Conservation (phyloP, 2,797 vertebrate genomes). For the Epinephelus coioides region DNA sequence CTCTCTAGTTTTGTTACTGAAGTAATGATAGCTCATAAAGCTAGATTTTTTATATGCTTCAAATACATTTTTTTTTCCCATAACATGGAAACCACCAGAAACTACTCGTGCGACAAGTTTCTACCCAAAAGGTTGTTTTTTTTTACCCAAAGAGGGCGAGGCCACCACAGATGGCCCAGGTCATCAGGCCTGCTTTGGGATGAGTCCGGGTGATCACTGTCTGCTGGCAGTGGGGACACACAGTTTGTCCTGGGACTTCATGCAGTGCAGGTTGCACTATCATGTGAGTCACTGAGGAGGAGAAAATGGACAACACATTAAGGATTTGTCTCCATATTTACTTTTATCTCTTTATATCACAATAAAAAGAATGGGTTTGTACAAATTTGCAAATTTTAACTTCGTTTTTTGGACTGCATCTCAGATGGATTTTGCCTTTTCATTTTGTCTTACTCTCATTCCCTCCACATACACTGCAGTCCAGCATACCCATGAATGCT, state of each 20-base stretch:
- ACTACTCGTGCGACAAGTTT: neutral
- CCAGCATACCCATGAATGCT: too few relatives aligned
- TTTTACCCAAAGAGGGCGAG: slow-evolving; percentile 75
- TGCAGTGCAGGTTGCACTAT: slow-evolving; percentile 48
- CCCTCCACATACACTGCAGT: too few relatives aligned
- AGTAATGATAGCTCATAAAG: too few relatives aligned
- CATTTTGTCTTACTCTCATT: too few relatives aligned
- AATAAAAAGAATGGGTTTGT: too few relatives aligned
- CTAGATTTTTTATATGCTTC: too few relatives aligned
- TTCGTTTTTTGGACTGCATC: too few relatives aligned
- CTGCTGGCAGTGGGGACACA: slow-evolving; percentile 87
- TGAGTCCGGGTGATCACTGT: slow-evolving; percentile 82
- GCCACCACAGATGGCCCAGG: slow-evolving; percentile 79
- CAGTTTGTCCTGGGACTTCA: slow-evolving; percentile 78
- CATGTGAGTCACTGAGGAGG: slow-evolving; percentile 69
- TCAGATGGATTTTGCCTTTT: too few relatives aligned
- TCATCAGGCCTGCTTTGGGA: slow-evolving; percentile 77
- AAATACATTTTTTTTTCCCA: too few relatives aligned
- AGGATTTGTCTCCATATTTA: neutral
- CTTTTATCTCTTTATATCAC: too few relatives aligned
- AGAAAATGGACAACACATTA: slow-evolving; percentile 29
- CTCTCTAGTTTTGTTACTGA: neutral
- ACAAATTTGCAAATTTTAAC: too few relatives aligned
- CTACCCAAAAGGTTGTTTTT: neutral
- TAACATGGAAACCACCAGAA: neutral